Conservation (phyloP, 2,888 invertebrate genomes). For the Tigriopus californicus region DNA sequence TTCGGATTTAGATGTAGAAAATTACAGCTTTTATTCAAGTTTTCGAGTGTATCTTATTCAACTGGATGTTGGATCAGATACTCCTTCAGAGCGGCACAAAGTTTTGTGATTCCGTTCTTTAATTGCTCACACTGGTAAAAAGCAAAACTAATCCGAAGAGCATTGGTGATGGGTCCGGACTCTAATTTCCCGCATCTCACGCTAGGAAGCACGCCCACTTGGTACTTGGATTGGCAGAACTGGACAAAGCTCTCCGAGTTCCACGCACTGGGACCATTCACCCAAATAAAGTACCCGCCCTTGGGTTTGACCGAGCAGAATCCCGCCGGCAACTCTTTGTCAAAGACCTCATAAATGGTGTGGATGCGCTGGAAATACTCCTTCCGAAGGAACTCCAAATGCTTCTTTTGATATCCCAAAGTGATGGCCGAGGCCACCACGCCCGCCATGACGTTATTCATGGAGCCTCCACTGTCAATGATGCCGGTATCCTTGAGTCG, state of each 20-base stretch:
- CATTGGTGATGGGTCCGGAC: too few species aligned
- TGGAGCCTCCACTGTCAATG: slow-evolving; percentile 37
- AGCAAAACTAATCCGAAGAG: too few species aligned
- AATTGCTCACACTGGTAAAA: too few species aligned
- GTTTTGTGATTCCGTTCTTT: too few species aligned
- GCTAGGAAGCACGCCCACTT: not conserved
- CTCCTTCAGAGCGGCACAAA: too few species aligned
- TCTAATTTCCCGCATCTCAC: not conserved
- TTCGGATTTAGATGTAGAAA: too few species aligned
- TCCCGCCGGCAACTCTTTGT: slow-evolving; percentile 28
- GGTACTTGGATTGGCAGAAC: not conserved
- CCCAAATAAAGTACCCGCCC: slow-evolving; percentile 44
- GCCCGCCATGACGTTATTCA: slow-evolving; percentile 40
- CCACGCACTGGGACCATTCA: slow-evolving; percentile 21
- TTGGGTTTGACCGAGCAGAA: slow-evolving; percentile 30
- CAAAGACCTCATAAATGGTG: slow-evolving; percentile 27
- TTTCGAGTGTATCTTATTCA: too few species aligned
- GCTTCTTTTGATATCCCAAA: slow-evolving; percentile 32
- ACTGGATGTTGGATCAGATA: too few species aligned
- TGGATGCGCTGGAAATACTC: slow-evolving; percentile 27
- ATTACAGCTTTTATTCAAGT: too few species aligned
- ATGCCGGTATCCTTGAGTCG: slow-evolving; percentile 31
- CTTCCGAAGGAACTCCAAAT: slow-evolving; percentile 27
- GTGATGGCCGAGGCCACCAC: slow-evolving; percentile 30
- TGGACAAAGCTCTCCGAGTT: not conserved